phyloP scores from a whole-genome alignment of 30 jellyfish, hydroid and myxozoan genomes.

The Aurelia aurita region DNA sequence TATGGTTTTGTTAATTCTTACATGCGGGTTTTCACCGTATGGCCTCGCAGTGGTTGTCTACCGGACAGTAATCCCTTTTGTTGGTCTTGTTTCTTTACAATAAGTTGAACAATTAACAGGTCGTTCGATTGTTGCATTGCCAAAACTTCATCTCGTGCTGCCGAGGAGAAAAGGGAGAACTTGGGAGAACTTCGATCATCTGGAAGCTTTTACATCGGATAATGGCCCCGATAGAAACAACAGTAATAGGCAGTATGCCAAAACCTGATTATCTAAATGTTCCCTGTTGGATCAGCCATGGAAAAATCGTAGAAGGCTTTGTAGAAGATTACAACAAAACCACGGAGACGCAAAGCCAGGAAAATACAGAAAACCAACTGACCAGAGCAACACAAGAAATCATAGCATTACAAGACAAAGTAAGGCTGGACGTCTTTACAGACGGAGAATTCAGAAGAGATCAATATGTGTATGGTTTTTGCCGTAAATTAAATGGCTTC shows the following conservation, averaged over 20 bases:
- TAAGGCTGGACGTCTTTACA: constrained; percentile 50
- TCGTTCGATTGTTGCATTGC: too few relatives aligned
- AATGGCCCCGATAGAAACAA: constrained; percentile 15
- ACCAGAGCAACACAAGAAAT: constrained; percentile 69
- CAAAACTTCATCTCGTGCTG: too few relatives aligned
- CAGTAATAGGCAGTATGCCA: constrained; percentile 84
- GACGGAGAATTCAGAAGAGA: constrained; percentile 83
- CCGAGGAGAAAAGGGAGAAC: too few relatives aligned
- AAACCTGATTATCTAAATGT: constrained; percentile 68
- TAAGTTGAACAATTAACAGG: too few relatives aligned
- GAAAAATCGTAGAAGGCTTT: constrained; percentile 27
- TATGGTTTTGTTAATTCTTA: too few relatives aligned
- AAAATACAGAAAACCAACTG: constrained; percentile 33
- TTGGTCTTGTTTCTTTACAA: too few relatives aligned
- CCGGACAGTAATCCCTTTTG: too few relatives aligned
- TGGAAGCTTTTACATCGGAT: too few relatives aligned
- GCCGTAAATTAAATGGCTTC: constrained; percentile 68
- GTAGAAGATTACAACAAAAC: constrained; percentile 33
- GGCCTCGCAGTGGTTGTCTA: too few relatives aligned
- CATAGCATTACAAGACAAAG: constrained; percentile 48
- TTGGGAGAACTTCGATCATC: too few relatives aligned
- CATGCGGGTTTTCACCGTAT: too few relatives aligned
- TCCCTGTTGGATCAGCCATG: constrained; percentile 71
- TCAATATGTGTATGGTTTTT: constrained; percentile 49
- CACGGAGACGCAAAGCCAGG: neutral